Evolutionary conservation across 2,888 invertebrate species (phyloP), one percentile per base, ranked within the genome.

Genomic region (Monochamus alternatus): DNA sequence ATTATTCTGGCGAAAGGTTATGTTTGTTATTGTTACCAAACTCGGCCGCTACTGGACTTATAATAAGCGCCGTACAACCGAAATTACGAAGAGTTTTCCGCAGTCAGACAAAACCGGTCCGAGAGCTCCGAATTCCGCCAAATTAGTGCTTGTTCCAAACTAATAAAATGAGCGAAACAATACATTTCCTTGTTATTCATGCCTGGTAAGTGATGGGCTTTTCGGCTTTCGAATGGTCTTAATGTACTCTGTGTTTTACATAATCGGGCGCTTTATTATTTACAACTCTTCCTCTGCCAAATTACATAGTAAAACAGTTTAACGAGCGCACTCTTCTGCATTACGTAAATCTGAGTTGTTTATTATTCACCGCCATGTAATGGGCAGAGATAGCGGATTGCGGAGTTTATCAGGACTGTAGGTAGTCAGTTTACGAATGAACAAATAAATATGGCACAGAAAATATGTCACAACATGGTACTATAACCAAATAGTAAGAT

Each of bases 191-290:
- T 55, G 55, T 55, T 55, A 55, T 55, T 55, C 55, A 55, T 22
- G 55, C n/a, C 55, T 55, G 55, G 55, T 55, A 55, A 55, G n/a
- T 55, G 55, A 55, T 55, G 55, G 55, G 55, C 55, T 55, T 55
- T 55, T 55, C 55, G 55, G 55, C 55, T 55, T 22, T 55, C 55
- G 55, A 14, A 55, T 55, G 14, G 55, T 55, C n/a, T 55, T 55
- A 55, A 55, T 55, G 55, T 55, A 55, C 55, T 55, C n/a, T 55
- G 14, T 55, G 55, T 55, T 55, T 55, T 55, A 55, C 55, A 55
- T 55, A 55, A 55, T 55, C 55, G 55, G 7, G 55, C 55, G 55
- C n/a, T 55, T 55, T 55, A 55, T 55, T 55, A 55, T 55, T 55
- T 55, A 55, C n/a, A 55, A n/a, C 55, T 55, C 55, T 55, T 55